Evolutionary conservation across 2,797 vertebrate genomes (phyloP), one percentile per base, ranked within the genome.

Genomic region (Dryobates pubescens): DNA sequence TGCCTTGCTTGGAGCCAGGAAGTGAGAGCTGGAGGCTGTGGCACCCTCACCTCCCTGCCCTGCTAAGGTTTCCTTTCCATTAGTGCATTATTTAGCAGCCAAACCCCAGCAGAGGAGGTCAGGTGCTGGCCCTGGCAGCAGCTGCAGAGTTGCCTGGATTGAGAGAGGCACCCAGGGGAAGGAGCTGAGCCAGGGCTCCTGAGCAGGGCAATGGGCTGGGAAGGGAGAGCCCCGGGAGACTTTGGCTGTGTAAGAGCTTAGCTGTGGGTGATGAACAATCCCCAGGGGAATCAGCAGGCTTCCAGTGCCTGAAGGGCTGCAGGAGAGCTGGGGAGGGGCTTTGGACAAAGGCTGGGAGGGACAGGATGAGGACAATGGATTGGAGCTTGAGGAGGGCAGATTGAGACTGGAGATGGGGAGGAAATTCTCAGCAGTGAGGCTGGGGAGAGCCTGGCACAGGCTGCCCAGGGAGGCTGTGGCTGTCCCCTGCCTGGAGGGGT

Each of bases 31-130:
- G 68, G 92, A 92, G 80, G 79, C 92, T 90, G 84, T 65, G 30
- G 84, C 61, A 54, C 93, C 86, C 95, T 89, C 76, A 88, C 85
- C 90, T 65, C 57, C 24, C 65, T 71, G 78, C 58, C 43, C 65
- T 72, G 78, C 75, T 80, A 82, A 90, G 86, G 93, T 96, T 95
- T 93, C 76, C 59, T 85, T 96, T 94, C 82, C 82, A 83, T 74
- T 88, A 85, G 62, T 87, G 81, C 81, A 92, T 95, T 96, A 94
- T 96, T 94, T 89, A 93, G 57, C 78, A 93, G 62, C 45, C 92
- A 74, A 71, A 91, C 65, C 1, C 5, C 61, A 69, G 47, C 2
- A 61, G 85, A 80, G 87, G 76, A 74, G 72, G 54, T 22, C 30
- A 76, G 74, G 54, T 77, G 64, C 51, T 51, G 10, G 63, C 68